Evolutionary conservation across 2,888 invertebrate species (phyloP).

Genomic region (Emmelina monodactyla): DNA sequence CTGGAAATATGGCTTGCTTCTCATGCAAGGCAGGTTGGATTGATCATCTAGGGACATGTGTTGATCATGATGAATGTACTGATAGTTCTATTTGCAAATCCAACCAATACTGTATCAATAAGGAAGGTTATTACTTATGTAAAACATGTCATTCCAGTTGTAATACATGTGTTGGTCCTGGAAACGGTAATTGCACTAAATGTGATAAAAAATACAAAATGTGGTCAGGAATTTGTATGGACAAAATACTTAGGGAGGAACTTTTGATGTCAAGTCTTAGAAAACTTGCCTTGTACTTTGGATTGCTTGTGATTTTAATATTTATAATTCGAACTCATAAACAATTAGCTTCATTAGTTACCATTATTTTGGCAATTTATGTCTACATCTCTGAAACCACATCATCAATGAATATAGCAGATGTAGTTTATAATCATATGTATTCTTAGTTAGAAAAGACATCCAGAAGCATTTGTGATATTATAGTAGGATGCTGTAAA

Average conservation of each 20-base stretch:
- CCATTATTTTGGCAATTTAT: conserved; percentile 27
- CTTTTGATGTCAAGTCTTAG: conserved; percentile 25
- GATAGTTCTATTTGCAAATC: conserved; percentile 53
- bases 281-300: conserved; percentile 30
- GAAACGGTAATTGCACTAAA: conserved; percentile 82
- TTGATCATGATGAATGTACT: conserved; percentile 86
- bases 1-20: conserved; percentile 69
- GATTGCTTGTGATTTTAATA: conserved; percentile 28
- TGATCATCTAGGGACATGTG: conserved; percentile 73
- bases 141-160: conserved; percentile 84
- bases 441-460: conserved; percentile 1
- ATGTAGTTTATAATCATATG: conserved; percentile 20
- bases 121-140: conserved; percentile 82
- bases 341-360: conserved; percentile 26
- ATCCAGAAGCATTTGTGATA: too few relatives aligned
- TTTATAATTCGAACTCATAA: conserved; percentile 27
- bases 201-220: conserved; percentile 64
- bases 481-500: neutral
- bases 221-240: conserved; percentile 40
- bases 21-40: conserved; percentile 75
- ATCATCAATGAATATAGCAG: conserved; percentile 21
- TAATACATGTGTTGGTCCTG: conserved; percentile 81
- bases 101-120: conserved; percentile 87
- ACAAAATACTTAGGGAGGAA: conserved; percentile 25
- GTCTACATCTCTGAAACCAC: conserved; percentile 34